Conservation (phyloP, 2,888 invertebrate species). For the Himalopsyche anomala region DNA sequence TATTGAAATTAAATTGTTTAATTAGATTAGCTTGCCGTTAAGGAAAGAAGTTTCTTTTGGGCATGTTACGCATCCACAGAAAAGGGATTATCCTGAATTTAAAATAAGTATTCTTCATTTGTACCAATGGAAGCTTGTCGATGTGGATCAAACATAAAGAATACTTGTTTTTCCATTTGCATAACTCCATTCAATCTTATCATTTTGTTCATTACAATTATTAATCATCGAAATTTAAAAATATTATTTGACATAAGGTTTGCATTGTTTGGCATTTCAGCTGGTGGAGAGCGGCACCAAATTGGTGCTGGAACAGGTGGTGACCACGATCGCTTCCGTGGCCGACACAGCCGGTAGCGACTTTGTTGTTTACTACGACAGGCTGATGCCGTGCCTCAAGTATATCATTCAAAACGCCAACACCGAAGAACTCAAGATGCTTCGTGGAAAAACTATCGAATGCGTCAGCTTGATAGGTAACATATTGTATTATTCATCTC, state of each 20-base stretch:
- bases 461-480: conserved; percentile 97
- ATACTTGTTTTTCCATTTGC: neutral
- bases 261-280: conserved; percentile 69
- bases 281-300: conserved; percentile 96
- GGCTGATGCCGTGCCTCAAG: conserved; percentile 95
- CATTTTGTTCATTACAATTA: neutral
- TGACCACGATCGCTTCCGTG: conserved; percentile 98
- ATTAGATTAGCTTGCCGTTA: too few relatives aligned
- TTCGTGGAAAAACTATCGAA: conserved; percentile 98
- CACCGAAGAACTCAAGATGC: conserved; percentile 89
- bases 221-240: neutral
- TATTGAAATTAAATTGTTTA: too few relatives aligned
- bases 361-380: conserved; percentile 95
- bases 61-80: too few relatives aligned
- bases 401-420: conserved; percentile 97
- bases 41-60: too few relatives aligned
- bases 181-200: neutral
- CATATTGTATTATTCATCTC: conserved; percentile 39
- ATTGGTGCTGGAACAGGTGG: conserved; percentile 97
- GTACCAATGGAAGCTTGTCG: too few relatives aligned
- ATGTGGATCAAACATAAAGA: neutral
- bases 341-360: conserved; percentile 99
- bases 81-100: too few relatives aligned
- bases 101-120: too few relatives aligned
- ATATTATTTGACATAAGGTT: conserved; percentile 18